Percentiles rank a stretch among this genome's conserved stretches.
Conservation (phyloP, 2,888 invertebrate genomes). For the Galerucella pusilla region DNA sequence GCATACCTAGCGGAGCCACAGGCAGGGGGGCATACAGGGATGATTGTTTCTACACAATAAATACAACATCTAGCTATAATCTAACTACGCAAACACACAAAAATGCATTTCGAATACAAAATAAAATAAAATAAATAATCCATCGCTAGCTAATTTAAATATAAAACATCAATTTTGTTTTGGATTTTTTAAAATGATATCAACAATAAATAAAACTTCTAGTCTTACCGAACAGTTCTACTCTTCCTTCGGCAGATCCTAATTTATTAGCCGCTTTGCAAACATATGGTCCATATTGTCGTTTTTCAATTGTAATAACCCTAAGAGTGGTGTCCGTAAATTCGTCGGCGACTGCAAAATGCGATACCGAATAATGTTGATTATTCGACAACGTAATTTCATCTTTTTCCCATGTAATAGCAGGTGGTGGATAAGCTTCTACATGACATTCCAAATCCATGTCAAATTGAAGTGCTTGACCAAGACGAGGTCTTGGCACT, state of each 20-base stretch:
- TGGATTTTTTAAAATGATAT: not conserved
- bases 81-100: slow-evolving; percentile 36
- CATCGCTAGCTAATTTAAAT: not conserved
- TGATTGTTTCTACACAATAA: slow-evolving; percentile 80
- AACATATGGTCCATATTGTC: slow-evolving; percentile 86
- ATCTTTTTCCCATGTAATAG: slow-evolving; percentile 91
- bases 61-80: slow-evolving; percentile 41
- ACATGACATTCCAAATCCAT: slow-evolving; percentile 96
- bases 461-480: slow-evolving; percentile 91
- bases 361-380: slow-evolving; percentile 91
- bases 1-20: slow-evolving; percentile 79
- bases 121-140: not conserved
- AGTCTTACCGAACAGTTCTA: slow-evolving; percentile 83
- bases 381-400: slow-evolving; percentile 85
- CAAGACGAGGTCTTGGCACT: slow-evolving; percentile 84
- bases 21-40: slow-evolving; percentile 93
- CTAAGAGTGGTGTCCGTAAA: slow-evolving; percentile 87
- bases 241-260: slow-evolving; percentile 81
- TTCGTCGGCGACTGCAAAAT: slow-evolving; percentile 92
- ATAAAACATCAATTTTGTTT: not conserved
- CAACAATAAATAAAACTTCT: no score
- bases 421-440: slow-evolving; percentile 94
- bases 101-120: not conserved
- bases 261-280: slow-evolving; percentile 92
- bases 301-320: slow-evolving; percentile 90